These are phyloP conservation scores for Tachycineta bicolor DNA, from an alignment of 2,113 vertebrate species.

Conservation along the genomic window DNA sequence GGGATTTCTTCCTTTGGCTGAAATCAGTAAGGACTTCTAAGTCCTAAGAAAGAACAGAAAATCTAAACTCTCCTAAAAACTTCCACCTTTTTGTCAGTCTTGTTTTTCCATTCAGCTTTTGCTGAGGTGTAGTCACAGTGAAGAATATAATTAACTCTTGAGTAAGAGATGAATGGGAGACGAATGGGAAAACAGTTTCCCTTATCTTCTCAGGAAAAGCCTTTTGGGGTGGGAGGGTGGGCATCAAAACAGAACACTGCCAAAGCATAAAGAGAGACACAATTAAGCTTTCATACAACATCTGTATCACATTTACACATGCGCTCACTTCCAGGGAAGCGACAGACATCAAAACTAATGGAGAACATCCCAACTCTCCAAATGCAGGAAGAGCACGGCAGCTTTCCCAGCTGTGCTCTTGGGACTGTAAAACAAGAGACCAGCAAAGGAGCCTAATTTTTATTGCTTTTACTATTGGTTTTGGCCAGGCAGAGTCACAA, in stretches of 20 bases:
- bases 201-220: constrained; percentile 19
- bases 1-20: background rate
- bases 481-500: background rate
- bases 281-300: constrained; percentile 48
- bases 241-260: background rate
- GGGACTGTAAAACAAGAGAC: background rate
- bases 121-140: background rate
- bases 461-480: background rate
- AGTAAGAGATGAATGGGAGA: background rate
- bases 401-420: background rate
- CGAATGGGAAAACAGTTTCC: background rate
- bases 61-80: background rate
- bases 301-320: constrained; percentile 61
- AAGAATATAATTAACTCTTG: background rate
- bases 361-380: constrained; percentile 14
- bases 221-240: background rate
- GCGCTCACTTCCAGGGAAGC: constrained; percentile 24
- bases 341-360: constrained; percentile 55
- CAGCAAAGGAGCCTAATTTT: background rate
- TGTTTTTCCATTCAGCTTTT: background rate
- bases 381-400: background rate
- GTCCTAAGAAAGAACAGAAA: background rate
- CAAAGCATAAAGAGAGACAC: background rate
- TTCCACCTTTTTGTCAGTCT: background rate
- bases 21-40: background rate